Base-by-base conservation (phyloP, 2,113 vertebrate genomes). In the Pseudopodoces humilis region DNA sequence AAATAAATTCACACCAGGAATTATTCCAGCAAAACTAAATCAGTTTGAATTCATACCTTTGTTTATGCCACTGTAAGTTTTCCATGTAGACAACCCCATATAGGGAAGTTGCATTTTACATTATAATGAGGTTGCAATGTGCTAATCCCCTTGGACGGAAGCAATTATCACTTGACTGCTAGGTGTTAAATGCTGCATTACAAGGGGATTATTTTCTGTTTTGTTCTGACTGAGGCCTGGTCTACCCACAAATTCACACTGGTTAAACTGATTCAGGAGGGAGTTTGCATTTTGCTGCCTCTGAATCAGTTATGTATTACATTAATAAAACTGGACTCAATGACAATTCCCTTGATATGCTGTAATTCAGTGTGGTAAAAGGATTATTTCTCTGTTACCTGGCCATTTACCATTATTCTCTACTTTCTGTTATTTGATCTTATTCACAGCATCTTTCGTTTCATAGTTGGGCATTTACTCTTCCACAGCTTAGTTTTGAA, bases 91-190 rank as follows among this genome's bases (percentile, higher is more conserved):
- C 93, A 96, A 49, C 44, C 68, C 83, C 92, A 78, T 53, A 88
- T 53, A 93, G 88, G 92, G 92, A 96, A 95, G 76, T 82, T 94
- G 93, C 88, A 95, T 90, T 94, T 94, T 95, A 94, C 77, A 84
- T 81, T 93, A 84, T 93, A 96, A 97, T 94, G 80, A 95, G 94
- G 96, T 97, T 96, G 94, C 88, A 92, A 83, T 69, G 95, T 90
- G 90, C 69, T 95, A 96, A 96, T 96, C 94, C 92, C 90, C 23
- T 93, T 68, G 85, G 95, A 96, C 62, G 64, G 72, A 95, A 86
- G 93, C 90, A 97, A 97, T 97, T 97, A 96, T 95, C 95, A 97
- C 95, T 93, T 97, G 92, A 86, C 82, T 96, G 76, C 52, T 94
- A 96, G 88, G 95, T 95, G 95, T 94, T 96, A 97, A 96, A 96